A percentile compares a stretch with the other conserved stretches of the same genome.
Evolutionary conservation across 2,113 vertebrate genomes (phyloP).

Genomic region (Urocitellus parryii): DNA sequence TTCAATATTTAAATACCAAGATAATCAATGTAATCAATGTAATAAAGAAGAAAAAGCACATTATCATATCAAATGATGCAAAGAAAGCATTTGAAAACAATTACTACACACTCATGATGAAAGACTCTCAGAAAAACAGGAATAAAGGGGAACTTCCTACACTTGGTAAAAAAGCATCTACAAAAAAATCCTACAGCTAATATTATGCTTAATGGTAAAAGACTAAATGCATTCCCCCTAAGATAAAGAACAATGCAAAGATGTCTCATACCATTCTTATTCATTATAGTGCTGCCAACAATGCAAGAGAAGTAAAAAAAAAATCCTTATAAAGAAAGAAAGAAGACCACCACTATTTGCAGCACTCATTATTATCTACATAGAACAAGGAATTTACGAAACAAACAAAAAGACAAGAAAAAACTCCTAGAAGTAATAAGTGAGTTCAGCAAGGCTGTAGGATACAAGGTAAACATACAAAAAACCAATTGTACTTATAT

Average conservation of each 20-base stretch:
- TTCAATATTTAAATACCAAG: background rate
- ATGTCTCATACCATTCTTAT: background rate
- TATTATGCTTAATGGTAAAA: background rate
- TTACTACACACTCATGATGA: background rate
- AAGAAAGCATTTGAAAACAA: conserved; percentile 22
- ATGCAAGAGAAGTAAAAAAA: conserved; percentile 23
- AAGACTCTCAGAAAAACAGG: conserved; percentile 28
- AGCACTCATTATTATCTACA: background rate
- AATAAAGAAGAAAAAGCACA: background rate
- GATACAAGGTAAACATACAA: no score
- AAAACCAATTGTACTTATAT: background rate
- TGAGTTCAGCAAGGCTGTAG: no score
- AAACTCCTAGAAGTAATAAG: no score
- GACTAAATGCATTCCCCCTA: background rate
- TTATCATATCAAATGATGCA: background rate
- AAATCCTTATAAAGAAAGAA: background rate
- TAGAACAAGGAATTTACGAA: background rate
- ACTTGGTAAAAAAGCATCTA: background rate
- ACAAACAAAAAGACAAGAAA: background rate
- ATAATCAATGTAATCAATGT: background rate
- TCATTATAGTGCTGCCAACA: conserved; percentile 2
- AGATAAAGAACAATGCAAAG: background rate
- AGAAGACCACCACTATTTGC: background rate
- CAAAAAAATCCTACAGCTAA: background rate
- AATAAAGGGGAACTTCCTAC: background rate